Percentiles rank a stretch among this genome's conserved stretches.
Conservation (phyloP, 2,888 invertebrate species). For the Dicycla oo region DNA sequence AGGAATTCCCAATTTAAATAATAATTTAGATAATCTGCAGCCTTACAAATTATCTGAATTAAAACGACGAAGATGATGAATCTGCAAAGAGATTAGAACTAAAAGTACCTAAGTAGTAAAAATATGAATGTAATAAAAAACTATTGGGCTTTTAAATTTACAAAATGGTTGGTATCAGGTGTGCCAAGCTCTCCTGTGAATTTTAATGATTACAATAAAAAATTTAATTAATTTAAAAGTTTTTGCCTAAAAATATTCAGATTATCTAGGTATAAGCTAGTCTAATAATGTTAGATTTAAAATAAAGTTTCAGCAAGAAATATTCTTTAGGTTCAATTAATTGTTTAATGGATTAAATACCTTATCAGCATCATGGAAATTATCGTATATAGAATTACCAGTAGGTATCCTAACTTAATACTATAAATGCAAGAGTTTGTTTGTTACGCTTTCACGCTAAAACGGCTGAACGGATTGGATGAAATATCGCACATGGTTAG, state of each 20-base stretch:
- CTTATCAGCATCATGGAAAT: too few relatives aligned
- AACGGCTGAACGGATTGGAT: too few relatives aligned
- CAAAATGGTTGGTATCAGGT: constrained; percentile 44
- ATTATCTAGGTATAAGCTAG: background rate
- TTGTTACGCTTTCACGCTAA: too few relatives aligned
- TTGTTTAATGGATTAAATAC: too few relatives aligned
- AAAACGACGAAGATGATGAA: background rate
- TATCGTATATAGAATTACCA: too few relatives aligned
- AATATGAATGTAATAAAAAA: constrained; percentile 34
- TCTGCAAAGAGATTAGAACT: constrained; percentile 34
- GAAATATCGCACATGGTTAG: too few relatives aligned
- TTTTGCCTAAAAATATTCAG: constrained; percentile 20
- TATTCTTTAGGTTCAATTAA: too few relatives aligned
- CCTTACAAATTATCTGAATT: background rate
- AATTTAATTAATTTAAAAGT: constrained; percentile 41
- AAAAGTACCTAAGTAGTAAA: constrained; percentile 15
- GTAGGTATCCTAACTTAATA: too few relatives aligned
- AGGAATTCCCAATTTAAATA: background rate
- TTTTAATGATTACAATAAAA: constrained; percentile 26
- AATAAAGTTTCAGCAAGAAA: too few relatives aligned
- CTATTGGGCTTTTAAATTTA: constrained; percentile 30
- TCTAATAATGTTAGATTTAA: too few relatives aligned
- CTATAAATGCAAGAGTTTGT: too few relatives aligned
- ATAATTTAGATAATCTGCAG: background rate
- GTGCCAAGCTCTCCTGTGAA: constrained; percentile 28